Percentiles rank a stretch among this genome's conserved stretches.
Conservation (phyloP, 1,140 invertebrate genomes). For the Lepidotrigona ventralis region DNA sequence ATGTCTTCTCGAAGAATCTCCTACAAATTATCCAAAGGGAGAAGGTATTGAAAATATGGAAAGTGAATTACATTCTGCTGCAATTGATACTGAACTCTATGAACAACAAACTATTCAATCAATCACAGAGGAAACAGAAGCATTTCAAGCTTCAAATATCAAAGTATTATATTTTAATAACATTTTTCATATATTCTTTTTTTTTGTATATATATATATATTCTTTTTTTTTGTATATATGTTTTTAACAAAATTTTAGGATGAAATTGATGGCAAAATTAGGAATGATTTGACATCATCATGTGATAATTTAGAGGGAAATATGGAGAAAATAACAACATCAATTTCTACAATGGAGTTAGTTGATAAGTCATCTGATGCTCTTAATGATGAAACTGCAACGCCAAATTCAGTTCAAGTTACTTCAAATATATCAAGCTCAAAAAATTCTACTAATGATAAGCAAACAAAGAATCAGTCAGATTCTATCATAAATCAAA, state of each 20-base stretch:
- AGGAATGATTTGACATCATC: constrained; percentile 24
- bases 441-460: background rate
- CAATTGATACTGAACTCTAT: constrained; percentile 75
- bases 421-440: background rate
- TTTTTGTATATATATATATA: constrained; percentile 15
- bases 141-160: constrained; percentile 2
- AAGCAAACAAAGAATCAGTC: constrained; percentile 4
- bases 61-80: constrained; percentile 78
- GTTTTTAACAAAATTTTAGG: constrained; percentile 25
- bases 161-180: constrained; percentile 15
- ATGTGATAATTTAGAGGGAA: constrained; percentile 31
- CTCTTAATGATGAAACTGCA: constrained; percentile 26
- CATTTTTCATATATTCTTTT: background rate
- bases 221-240: too few relatives aligned
- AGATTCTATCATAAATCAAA: constrained; percentile 6
- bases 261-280: constrained; percentile 63
- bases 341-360: constrained; percentile 60
- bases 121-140: constrained; percentile 21
- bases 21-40: constrained; percentile 76
- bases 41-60: constrained; percentile 79
- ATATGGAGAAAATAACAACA: constrained; percentile 54
- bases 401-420: background rate
- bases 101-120: constrained; percentile 68
- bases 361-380: constrained; percentile 40
- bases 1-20: constrained; percentile 75